phyloP scores from a whole-genome alignment of 2,888 invertebrate genomes.

The Oxycera nigricornis region DNA sequence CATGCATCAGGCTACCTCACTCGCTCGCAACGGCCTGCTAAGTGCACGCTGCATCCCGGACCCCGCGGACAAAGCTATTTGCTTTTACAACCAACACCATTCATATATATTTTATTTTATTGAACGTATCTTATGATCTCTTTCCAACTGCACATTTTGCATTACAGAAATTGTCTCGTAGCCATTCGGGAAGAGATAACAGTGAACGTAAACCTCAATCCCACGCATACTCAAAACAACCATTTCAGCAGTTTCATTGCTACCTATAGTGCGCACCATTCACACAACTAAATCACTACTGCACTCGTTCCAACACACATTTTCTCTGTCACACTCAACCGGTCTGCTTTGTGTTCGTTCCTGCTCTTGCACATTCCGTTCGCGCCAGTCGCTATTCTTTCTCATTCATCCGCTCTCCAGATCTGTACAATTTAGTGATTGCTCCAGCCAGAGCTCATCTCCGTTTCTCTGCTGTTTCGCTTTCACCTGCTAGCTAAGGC shows the following conservation, averaged over 20 bases:
- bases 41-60: background rate
- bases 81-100: constrained; percentile 33
- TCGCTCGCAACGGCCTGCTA: constrained; percentile 22
- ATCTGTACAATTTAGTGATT: too few relatives aligned
- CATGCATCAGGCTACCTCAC: background rate
- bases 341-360: background rate
- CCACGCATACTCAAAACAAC: constrained; percentile 42
- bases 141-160: constrained; percentile 46
- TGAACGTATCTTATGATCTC: constrained; percentile 45
- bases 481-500: background rate
- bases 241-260: constrained; percentile 34
- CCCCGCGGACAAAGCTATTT: constrained; percentile 4
- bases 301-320: background rate
- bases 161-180: constrained; percentile 44
- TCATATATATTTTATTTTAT: constrained; percentile 47
- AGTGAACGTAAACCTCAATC: constrained; percentile 37
- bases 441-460: too few relatives aligned
- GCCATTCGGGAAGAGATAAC: constrained; percentile 42
- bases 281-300: too few relatives aligned
- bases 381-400: too few relatives aligned
- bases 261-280: background rate
- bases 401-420: background rate
- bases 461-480: background rate
- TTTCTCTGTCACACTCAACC: background rate
- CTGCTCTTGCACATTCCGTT: too few relatives aligned